Conservation (phyloP, 2,113 vertebrate genomes). For the Amblyornis subalaris region DNA sequence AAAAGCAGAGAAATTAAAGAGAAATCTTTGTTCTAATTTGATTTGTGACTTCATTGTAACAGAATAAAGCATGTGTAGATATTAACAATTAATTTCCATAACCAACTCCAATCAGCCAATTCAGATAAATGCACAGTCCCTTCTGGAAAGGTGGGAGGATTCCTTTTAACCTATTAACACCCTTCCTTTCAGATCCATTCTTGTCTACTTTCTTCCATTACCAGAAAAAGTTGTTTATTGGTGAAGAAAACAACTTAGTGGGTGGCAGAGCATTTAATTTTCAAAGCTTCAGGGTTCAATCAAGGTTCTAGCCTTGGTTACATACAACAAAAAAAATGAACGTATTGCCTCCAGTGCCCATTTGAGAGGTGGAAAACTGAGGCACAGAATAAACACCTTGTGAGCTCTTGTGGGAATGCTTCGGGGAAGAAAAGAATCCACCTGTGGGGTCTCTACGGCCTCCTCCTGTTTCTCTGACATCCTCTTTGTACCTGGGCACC, state of each 20-base stretch:
- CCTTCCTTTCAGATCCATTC: not conserved
- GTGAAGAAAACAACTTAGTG: not conserved
- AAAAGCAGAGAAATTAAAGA: constrained; percentile 37
- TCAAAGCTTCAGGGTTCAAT: not conserved
- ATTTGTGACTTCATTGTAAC: constrained; percentile 53
- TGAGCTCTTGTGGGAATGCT: not conserved
- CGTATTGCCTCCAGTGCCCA: not conserved
- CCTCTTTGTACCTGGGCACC: no score
- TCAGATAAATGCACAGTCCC: constrained; percentile 1
- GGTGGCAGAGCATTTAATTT: not conserved
- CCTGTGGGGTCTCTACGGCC: not conserved
- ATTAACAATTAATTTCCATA: constrained; percentile 55
- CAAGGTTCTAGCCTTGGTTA: not conserved
- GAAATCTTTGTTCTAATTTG: constrained; percentile 46
- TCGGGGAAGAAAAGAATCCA: not conserved
- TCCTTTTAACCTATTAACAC: constrained; percentile 33
- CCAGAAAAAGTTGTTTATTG: not conserved
- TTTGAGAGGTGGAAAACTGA: not conserved
- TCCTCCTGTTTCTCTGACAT: not conserved
- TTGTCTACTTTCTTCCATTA: not conserved
- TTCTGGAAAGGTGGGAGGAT: constrained; percentile 11
- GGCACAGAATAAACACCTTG: not conserved
- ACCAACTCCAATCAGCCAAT: constrained; percentile 9
- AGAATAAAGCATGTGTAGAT: constrained; percentile 31
- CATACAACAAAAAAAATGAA: not conserved